phyloP scores from a whole-genome alignment of 2,797 vertebrate species.

The Neostethus bicornis region DNA sequence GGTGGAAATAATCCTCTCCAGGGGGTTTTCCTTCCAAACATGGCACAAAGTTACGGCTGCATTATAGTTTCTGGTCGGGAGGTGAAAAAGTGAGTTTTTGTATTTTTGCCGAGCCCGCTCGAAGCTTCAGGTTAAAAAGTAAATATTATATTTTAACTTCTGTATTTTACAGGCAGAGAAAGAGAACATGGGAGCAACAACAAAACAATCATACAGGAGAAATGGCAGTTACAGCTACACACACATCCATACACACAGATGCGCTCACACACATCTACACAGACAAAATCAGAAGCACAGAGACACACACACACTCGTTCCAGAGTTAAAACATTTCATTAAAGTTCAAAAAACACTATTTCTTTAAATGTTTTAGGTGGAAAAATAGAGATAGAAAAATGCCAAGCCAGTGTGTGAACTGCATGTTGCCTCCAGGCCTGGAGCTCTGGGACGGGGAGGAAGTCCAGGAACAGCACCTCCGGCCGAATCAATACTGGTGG shows the following conservation, averaged over 20 bases:
- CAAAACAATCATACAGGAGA: slow-evolving; percentile 75
- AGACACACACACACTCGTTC: slow-evolving; percentile 66
- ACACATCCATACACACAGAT: slow-evolving; percentile 54
- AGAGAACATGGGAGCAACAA: slow-evolving; percentile 82
- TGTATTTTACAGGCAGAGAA: slow-evolving; percentile 85
- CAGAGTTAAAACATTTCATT: slow-evolving; percentile 62
- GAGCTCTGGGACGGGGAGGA: too few relatives aligned
- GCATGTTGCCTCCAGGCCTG: slow-evolving; percentile 48
- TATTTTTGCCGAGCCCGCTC: slow-evolving; percentile 96
- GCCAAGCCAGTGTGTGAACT: slow-evolving; percentile 67
- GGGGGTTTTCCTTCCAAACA: slow-evolving; percentile 87
- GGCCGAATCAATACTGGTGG: slow-evolving; percentile 89
- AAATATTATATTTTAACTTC: slow-evolving; percentile 82
- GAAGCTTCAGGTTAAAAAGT: slow-evolving; percentile 88
- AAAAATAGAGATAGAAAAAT: slow-evolving; percentile 75
- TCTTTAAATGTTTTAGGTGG: slow-evolving; percentile 68
- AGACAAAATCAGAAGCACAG: slow-evolving; percentile 56
- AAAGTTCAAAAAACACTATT: slow-evolving; percentile 64
- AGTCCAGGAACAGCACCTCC: slow-evolving; percentile 30
- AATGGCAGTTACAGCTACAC: slow-evolving; percentile 87
- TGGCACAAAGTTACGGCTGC: slow-evolving; percentile 91
- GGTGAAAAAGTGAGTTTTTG: slow-evolving; percentile 84
- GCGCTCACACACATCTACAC: slow-evolving; percentile 13
- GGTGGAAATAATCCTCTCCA: slow-evolving; percentile 91
- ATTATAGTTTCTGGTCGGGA: slow-evolving; percentile 80